Evolutionary conservation across 1,140 invertebrate genomes (phyloP).

Genomic region (Sinella curviseta): DNA sequence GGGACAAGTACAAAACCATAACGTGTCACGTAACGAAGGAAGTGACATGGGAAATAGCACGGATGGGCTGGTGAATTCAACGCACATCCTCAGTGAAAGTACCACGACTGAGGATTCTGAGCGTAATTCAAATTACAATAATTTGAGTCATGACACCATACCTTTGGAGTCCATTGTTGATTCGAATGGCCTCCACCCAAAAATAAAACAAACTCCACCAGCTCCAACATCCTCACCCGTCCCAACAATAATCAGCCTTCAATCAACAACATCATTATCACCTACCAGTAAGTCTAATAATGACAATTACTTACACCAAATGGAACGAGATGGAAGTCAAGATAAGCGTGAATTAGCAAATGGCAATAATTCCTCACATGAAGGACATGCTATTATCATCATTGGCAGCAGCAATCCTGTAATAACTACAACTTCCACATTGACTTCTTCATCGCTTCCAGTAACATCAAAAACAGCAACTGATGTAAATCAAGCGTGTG

Average conservation of each 20-base stretch:
- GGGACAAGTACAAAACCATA: neutral
- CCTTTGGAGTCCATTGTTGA: neutral
- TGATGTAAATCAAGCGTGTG: neutral
- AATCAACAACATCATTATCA: neutral
- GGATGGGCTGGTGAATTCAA: neutral
- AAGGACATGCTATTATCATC: neutral
- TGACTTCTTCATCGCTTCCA: no score
- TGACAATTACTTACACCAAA: no score
- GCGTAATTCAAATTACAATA: neutral
- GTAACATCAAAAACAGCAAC: no score
- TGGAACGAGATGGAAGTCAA: neutral
- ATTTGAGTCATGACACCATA: neutral
- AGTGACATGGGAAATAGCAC: neutral
- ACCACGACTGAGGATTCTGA: neutral
- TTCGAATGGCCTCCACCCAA: constrained; percentile 7
- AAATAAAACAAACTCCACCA: no score
- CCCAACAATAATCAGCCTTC: neutral
- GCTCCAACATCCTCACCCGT: no score
- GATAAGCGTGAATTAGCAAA: neutral
- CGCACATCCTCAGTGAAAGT: neutral
- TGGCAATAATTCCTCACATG: neutral
- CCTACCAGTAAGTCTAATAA: neutral
- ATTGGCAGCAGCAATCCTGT: neutral
- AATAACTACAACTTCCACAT: no score
- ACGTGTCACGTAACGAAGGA: neutral